Evolutionary conservation across 1,140 invertebrate species (phyloP), one percentile per base, ranked within the genome.

Genomic region (Magallana angulata): DNA sequence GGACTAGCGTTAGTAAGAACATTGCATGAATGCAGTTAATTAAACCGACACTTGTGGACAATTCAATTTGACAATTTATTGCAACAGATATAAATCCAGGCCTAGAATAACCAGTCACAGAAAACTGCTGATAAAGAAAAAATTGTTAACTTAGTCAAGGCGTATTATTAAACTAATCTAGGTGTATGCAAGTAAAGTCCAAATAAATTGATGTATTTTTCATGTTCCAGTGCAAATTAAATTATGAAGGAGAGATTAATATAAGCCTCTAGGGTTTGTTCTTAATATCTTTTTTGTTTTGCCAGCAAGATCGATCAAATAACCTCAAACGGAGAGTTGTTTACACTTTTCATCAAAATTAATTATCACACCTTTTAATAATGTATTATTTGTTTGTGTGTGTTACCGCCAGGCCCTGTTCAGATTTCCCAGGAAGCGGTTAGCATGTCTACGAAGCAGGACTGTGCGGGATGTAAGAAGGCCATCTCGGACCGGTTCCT

Each of bases 401-500:
- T 71, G n/a, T 82, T 85, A 30, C 71, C 90, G 91, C 57, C 90
- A 93, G 93, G 90, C 83, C 90, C 90, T 62, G 92, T 93, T 92
- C 92, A 93, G 91, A 93, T 94, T 85, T 92, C 92, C 71, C 91
- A 91, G 60, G 92, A 93, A 89, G 81, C 85, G 87, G 88, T 86
- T 7, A 90, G 86, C 59, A 90, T 87, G 64, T 64, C 68, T 36
- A 90, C 89, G 30, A 90, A 91, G 87, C 92, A 93, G 89, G 92
- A 92, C 83, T 96, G 96, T 90, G 94, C 95, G 8, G 95, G 95
- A 1, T 96, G 96, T 90, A 94, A 95, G 85, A 95, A 96, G 90
- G 89, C 92, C 56, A 96, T 96, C 81, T 92, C 91, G 4, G 96
- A 96, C 84, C 90, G 94, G 12, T 95, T 94, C 85, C 91, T 93